phyloP scores from a whole-genome alignment of 2,888 invertebrate species.

The Tetragonisca angustula region DNA sequence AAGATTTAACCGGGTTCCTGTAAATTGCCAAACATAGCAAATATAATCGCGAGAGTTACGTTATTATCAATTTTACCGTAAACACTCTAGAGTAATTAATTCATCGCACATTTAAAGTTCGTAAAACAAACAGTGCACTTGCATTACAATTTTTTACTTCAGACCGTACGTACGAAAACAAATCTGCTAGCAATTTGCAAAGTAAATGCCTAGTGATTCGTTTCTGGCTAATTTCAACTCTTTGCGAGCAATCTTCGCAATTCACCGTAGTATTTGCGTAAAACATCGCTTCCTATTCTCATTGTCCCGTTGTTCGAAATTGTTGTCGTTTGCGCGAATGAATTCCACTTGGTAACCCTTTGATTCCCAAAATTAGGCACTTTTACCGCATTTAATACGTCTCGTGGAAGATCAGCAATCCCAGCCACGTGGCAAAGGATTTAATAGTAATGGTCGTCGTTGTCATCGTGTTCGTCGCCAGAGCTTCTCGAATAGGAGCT shows the following conservation, averaged over 20 bases:
- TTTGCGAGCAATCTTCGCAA: not conserved
- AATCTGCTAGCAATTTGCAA: not conserved
- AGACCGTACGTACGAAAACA: too few species aligned
- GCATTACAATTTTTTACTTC: too few species aligned
- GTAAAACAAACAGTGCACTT: too few species aligned
- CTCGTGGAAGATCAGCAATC: not conserved
- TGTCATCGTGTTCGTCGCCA: conserved; percentile 49
- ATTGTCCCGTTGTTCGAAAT: not conserved
- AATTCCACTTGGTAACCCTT: too few species aligned
- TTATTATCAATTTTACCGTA: not conserved
- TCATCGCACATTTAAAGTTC: not conserved
- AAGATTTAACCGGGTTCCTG: too few species aligned
- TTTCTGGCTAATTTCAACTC: not conserved
- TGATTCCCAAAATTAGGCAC: not conserved
- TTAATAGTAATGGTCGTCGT: conserved; percentile 53
- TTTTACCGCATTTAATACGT: not conserved
- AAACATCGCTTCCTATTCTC: not conserved
- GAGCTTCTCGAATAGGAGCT: conserved; percentile 72
- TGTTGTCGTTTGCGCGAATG: not conserved
- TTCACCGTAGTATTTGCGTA: not conserved
- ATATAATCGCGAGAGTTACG: not conserved
- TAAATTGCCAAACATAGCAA: not conserved
- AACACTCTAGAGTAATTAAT: not conserved
- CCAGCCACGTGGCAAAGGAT: conserved; percentile 6
- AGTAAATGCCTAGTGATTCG: not conserved